These are phyloP conservation scores for Xerus inauris DNA, from an alignment of 2,113 vertebrate genomes.

Conservation along the genomic window DNA sequence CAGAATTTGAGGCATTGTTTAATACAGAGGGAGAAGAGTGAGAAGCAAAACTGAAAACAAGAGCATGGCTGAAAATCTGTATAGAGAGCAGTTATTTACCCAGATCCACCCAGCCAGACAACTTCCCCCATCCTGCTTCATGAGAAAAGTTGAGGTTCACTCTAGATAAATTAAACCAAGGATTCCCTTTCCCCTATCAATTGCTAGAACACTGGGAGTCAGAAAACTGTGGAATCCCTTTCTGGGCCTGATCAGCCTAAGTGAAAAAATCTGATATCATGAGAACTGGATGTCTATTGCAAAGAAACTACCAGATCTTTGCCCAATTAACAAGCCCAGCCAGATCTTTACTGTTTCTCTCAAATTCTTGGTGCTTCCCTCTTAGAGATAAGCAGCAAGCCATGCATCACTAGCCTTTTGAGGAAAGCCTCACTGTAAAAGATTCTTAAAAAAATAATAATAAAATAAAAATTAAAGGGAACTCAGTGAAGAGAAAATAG, in stretches of 20 bases:
- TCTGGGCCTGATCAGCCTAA: not conserved
- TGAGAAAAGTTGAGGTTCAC: not conserved
- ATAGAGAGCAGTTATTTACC: not conserved
- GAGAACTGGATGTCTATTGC: not conserved
- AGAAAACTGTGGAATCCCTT: not conserved
- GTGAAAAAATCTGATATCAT: not conserved
- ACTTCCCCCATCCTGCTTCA: not conserved
- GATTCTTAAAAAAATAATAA: not conserved
- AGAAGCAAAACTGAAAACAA: not conserved
- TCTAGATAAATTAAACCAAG: not conserved
- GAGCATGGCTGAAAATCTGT: not conserved
- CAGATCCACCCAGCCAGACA: not conserved
- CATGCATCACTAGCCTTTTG: not conserved
- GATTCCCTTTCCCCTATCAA: not conserved
- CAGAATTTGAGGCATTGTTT: not conserved
- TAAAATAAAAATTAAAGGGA: not conserved
- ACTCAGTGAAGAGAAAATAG: not conserved
- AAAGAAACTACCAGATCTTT: not conserved
- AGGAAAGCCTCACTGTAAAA: not conserved
- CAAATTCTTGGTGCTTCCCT: not conserved
- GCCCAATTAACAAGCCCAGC: not conserved
- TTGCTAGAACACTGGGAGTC: not conserved
- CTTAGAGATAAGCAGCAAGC: slow-evolving; percentile 29
- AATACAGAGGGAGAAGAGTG: not conserved
- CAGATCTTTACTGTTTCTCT: not conserved